phyloP scores from a whole-genome alignment of 1,140 invertebrate species.

The Aphelinus atriplicis region DNA sequence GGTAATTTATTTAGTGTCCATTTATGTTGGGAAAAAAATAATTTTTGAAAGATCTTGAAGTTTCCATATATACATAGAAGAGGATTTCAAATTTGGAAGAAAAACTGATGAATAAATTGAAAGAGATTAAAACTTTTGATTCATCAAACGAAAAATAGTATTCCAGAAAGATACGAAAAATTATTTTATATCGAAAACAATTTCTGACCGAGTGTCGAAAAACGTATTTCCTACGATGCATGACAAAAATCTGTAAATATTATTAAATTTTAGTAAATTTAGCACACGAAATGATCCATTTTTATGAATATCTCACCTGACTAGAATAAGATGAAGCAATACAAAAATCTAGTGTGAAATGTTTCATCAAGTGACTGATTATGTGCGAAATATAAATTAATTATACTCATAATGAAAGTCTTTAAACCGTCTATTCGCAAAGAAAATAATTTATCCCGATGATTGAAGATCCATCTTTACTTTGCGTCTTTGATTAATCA shows the following conservation, averaged over 20 bases:
- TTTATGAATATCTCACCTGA: background rate
- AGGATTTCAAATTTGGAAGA: too few relatives aligned
- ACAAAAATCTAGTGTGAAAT: background rate
- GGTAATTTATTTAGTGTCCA: too few relatives aligned
- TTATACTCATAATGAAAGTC: slow-evolving; percentile 15
- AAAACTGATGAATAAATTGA: too few relatives aligned
- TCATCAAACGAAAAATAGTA: background rate
- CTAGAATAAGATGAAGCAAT: slow-evolving; percentile 15
- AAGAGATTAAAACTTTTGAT: background rate
- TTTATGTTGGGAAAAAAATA: too few relatives aligned
- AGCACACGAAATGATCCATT: background rate
- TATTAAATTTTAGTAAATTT: background rate
- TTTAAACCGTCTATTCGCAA: slow-evolving; percentile 6
- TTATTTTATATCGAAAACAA: background rate
- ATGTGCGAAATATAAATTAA: slow-evolving; percentile 17
- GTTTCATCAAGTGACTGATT: background rate
- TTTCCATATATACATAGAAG: too few relatives aligned
- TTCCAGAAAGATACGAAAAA: background rate
- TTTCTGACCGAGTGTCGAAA: background rate
- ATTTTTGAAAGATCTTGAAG: too few relatives aligned
- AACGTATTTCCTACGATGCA: slow-evolving; percentile 6
- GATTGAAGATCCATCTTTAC: slow-evolving; percentile 4
- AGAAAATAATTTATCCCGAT: background rate
- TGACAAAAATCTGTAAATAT: slow-evolving; percentile 15
- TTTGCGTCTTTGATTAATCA: slow-evolving; percentile 10